Evolutionary conservation across 2,888 invertebrate genomes (phyloP), one percentile per base, ranked within the genome.

Genomic region (Standfussiana lucernea): DNA sequence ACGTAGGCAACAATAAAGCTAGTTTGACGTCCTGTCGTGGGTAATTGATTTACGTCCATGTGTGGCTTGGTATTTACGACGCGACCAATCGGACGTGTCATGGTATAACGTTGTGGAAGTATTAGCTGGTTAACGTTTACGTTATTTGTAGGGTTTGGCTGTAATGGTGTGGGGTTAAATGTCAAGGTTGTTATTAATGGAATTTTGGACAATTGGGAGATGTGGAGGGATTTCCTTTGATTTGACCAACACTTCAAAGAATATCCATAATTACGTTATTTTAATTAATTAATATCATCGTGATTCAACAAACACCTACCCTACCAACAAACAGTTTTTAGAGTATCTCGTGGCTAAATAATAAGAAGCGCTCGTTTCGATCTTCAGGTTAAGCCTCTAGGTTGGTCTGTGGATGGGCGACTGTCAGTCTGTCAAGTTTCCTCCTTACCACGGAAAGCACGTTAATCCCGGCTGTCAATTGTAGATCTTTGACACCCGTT

Each of bases 1-100:
- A 79, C 83, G 85, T 84, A 81, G 77, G 80, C 76, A 88, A 89
- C 89, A 88, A 89, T 90, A 90, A 91, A 92, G 91, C 91, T 88
- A 89, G 80, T 87, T 86, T 88, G 85, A 89, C 89, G 88, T 91
- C 92, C 90, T 92, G 91, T 93, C 91, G 88, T 69, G 77, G 77
- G 88, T 93, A 92, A 94, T 93, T 93, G 92, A 94, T 94, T 93
- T 92, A 93, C 87, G 90, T 87, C 77, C 84, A 83, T 83, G 85
- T 89, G 82, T 85, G 80, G 79, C 83, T 61, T 75, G 82, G 83
- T 90, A 89, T 88, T 88, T 89, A 88, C 86, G 79, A 82, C 64
- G 65, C 24, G 10, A 75, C 59, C 73, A 45, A 66, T 73, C 50
- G 80, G 77, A 65, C 69, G 66, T 76, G 77, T 82, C 62, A 77